Evolutionary conservation across 2,113 vertebrate species (phyloP).

Genomic region (Vanacampus margaritifer): DNA sequence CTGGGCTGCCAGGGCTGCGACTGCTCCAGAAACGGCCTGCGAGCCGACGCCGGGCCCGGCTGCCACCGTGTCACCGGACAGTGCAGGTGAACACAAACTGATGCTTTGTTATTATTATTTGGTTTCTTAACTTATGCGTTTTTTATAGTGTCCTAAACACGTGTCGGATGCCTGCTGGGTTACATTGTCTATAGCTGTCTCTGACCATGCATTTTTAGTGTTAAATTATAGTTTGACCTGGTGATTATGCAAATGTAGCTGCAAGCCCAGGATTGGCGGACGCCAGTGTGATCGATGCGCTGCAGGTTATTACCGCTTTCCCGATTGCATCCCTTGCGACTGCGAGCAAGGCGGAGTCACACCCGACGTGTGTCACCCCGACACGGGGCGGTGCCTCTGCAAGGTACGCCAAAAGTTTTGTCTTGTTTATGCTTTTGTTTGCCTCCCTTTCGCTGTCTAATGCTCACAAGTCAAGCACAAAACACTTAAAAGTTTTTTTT

Average conservation of each 20-base stretch:
- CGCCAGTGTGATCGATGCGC: slow-evolving; percentile 82
- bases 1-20: slow-evolving; percentile 84
- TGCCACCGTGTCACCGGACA: slow-evolving; percentile 81
- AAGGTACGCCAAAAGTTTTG: slow-evolving; percentile 74
- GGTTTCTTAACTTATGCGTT: neutral
- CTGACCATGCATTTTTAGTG: no score
- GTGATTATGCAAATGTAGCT: slow-evolving; percentile 63
- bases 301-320: slow-evolving; percentile 81
- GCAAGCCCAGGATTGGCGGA: slow-evolving; percentile 82
- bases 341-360: slow-evolving; percentile 80
- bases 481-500: no score
- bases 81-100: slow-evolving; percentile 79
- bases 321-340: slow-evolving; percentile 79
- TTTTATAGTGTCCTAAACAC: no score
- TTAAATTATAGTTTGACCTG: no score
- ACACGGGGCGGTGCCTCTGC: slow-evolving; percentile 85
- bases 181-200: no score
- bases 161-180: no score
- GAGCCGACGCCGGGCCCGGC: slow-evolving; percentile 41
- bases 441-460: no score
- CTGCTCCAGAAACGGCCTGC: slow-evolving; percentile 78
- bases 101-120: neutral
- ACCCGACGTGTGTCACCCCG: slow-evolving; percentile 75
- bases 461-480: no score
- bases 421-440: neutral